Evolutionary conservation across 1,140 invertebrate species (phyloP), one percentile per base, ranked within the genome.

Genomic region (Pectinophora gossypiella): DNA sequence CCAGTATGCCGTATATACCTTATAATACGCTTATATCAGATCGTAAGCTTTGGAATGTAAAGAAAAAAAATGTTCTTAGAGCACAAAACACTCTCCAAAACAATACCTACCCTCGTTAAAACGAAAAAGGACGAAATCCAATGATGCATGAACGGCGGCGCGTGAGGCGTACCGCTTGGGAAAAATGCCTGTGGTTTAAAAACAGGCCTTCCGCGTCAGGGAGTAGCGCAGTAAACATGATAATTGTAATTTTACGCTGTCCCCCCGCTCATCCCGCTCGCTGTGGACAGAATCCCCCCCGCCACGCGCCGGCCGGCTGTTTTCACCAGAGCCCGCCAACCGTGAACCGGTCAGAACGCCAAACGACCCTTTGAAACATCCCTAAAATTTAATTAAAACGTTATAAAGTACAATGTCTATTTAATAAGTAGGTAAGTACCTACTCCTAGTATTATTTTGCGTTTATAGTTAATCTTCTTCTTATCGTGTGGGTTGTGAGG

Each of bases 301-400:
- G 12, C 36, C 36, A 6, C 36, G 2, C 27, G 9, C 35, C 36
- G 10, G 1, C n/a, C 13, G 36, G 51, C 57, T 70, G 60, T 71
- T 73, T 66, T 66, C 61, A 65, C 49, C 53, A 38, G 35, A 53
- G 44, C 52, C 64, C 59, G 55, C 57, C 64, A 68, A 64, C 71
- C 66, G 61, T 69, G 63, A 73, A 68, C 53, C 68, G 58, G 66
- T 64, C 66, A 68, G 58, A 59, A 68, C 52, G 61, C 61, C 59
- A 66, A 71, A 59, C 66, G 66, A 73, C 65, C 70, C 70, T 68
- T 70, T 67, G 55, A 64, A 65, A 68, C 66, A 13, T 60, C 53
- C 52, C 63, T 54, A 51, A 71, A 76, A 72, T 74, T 76, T 78
- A 76, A 78, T 78, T 73, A 75, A 73, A 71, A 72, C 53, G 57